phyloP scores from a whole-genome alignment of 2,888 invertebrate genomes.

The Pemphredon lugubris region DNA sequence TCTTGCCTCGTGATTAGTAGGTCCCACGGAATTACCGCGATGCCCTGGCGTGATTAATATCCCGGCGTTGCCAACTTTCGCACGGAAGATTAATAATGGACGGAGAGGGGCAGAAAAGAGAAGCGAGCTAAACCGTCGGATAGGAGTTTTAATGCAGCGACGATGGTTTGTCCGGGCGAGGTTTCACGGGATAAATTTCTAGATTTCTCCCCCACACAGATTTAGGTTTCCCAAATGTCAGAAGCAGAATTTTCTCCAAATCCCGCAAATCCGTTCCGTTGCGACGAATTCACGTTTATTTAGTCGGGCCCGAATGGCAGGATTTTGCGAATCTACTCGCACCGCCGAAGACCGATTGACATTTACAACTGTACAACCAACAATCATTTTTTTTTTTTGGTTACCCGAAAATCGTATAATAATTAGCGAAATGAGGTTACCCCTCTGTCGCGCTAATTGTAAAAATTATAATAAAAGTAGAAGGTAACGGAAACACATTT shows the following conservation, averaged over 20 bases:
- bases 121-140: slow-evolving; percentile 28
- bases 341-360: no score
- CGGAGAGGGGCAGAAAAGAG: slow-evolving; percentile 23
- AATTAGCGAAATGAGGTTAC: no score
- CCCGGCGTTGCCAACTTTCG: slow-evolving; percentile 72
- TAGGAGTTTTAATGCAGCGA: slow-evolving; percentile 68
- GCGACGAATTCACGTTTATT: slow-evolving; percentile 15
- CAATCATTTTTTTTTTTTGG: no score
- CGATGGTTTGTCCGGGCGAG: slow-evolving; percentile 56
- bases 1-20: slow-evolving; percentile 73
- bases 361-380: no score
- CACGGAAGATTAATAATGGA: slow-evolving; percentile 73
- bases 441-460: no score
- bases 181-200: slow-evolving; percentile 35
- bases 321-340: background rate
- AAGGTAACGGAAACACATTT: no score
- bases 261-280: background rate
- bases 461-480: no score
- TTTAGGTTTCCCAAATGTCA: slow-evolving; percentile 29
- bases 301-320: background rate
- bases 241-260: slow-evolving; percentile 17
- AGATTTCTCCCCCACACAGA: slow-evolving; percentile 43
- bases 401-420: no score
- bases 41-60: slow-evolving; percentile 73
- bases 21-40: slow-evolving; percentile 71